Percentiles rank a stretch among this genome's conserved stretches.
These are phyloP conservation scores for Cheilosia vernalis DNA, from an alignment of 2,888 invertebrate species.

Conservation along the genomic window DNA sequence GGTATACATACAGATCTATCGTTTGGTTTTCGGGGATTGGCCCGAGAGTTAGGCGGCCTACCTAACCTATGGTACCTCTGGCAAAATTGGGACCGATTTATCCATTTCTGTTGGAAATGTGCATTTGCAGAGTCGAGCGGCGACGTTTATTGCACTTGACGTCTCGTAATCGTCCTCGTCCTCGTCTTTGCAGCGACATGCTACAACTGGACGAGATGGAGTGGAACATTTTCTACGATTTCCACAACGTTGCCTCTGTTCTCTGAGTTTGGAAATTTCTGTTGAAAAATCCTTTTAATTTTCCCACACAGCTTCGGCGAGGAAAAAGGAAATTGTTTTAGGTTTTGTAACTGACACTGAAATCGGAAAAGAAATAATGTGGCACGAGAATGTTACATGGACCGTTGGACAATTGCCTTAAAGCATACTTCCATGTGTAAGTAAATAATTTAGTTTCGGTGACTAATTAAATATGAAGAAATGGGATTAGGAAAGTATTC, in stretches of 20 bases:
- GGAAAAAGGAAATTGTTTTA: conserved; percentile 55
- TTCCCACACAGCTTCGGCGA: conserved; percentile 42
- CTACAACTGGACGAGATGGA: conserved; percentile 58
- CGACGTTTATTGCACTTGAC: conserved; percentile 68
- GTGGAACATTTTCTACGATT: conserved; percentile 58
- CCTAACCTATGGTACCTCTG: conserved; percentile 34
- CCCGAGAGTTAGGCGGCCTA: conserved; percentile 48
- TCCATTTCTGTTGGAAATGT: conserved; percentile 58
- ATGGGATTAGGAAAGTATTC: neutral
- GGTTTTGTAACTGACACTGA: conserved; percentile 29
- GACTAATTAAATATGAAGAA: conserved; percentile 42
- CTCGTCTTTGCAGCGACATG: conserved; percentile 34
- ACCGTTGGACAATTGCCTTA: conserved; percentile 27
- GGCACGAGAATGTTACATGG: conserved; percentile 11
- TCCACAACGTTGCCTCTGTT: conserved; percentile 38
- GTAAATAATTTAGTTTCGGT: conserved; percentile 52
- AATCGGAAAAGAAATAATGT: conserved; percentile 35
- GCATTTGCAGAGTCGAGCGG: conserved; percentile 62
- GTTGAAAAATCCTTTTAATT: conserved; percentile 62
- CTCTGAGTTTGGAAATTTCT: conserved; percentile 16
- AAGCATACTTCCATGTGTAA: conserved; percentile 53
- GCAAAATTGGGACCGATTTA: conserved; percentile 50
- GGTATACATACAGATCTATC: conserved; percentile 53
- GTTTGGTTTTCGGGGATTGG: conserved; percentile 71
- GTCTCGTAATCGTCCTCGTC: conserved; percentile 49